phyloP scores from a whole-genome alignment of 2,888 invertebrate genomes.

The Chloroclystis v-ata region DNA sequence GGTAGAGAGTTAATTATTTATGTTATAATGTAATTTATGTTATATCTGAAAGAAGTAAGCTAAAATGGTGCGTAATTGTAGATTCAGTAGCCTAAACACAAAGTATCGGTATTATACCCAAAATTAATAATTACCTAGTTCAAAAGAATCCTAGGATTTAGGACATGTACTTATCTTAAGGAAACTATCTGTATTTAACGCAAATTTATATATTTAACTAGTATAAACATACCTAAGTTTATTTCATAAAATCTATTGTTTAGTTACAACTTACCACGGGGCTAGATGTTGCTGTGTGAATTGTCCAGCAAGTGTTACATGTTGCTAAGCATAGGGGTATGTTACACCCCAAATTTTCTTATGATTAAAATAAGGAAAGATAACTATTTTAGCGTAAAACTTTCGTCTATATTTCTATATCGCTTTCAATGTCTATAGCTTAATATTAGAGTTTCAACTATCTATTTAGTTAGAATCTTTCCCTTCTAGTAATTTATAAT shows the following conservation, averaged over 20 bases:
- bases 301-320: too few relatives aligned
- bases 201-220: too few relatives aligned
- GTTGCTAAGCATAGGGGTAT: constrained; percentile 35
- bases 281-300: too few relatives aligned
- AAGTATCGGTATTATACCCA: constrained; percentile 16
- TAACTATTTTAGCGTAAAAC: constrained; percentile 64
- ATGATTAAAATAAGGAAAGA: constrained; percentile 72
- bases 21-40: too few relatives aligned
- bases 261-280: too few relatives aligned
- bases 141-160: not conserved
- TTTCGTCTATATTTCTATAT: constrained; percentile 66
- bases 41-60: constrained; percentile 4
- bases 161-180: not conserved
- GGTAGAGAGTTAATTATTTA: too few relatives aligned
- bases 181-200: too few relatives aligned
- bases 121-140: constrained; percentile 7
- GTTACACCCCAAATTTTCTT: constrained; percentile 62
- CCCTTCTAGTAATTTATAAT: constrained; percentile 3
- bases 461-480: constrained; percentile 17
- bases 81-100: constrained; percentile 17
- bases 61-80: constrained; percentile 36
- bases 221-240: too few relatives aligned
- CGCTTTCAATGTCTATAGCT: constrained; percentile 67
- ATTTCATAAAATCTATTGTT: too few relatives aligned
- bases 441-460: constrained; percentile 23